A percentile compares a stretch with the other conserved stretches of the same genome.
phyloP scores from a whole-genome alignment of 92 coral and sea anemone genomes.

The Galaxea fascicularis region DNA sequence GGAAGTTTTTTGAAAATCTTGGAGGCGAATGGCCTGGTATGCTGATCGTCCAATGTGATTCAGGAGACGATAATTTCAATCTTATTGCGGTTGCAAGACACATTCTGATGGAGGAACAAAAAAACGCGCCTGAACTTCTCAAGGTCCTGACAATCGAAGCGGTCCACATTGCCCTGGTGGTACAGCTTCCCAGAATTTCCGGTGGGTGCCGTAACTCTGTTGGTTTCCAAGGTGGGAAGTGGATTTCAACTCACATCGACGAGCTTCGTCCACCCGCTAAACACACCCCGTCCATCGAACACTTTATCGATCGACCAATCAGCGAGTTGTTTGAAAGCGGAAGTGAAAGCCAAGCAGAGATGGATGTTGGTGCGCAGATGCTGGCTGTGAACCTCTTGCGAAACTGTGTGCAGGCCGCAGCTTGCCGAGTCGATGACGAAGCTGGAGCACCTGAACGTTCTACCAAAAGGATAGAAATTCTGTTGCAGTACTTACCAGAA shows the following conservation, averaged over 20 bases:
- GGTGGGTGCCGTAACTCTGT: constrained; percentile 83
- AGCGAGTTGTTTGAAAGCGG: constrained; percentile 69
- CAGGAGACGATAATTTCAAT: constrained; percentile 83
- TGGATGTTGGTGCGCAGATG: constrained; percentile 16
- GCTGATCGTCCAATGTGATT: constrained; percentile 85
- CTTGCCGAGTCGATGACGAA: constrained; percentile 78
- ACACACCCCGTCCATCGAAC: constrained; percentile 73
- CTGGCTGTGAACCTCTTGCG: constrained; percentile 48
- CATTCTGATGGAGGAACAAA: constrained; percentile 74
- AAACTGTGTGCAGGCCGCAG: constrained; percentile 79
- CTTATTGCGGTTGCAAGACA: constrained; percentile 86
- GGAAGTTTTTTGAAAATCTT: constrained; percentile 30
- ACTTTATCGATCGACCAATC: constrained; percentile 64
- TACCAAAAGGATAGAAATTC: constrained; percentile 78
- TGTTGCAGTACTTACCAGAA: constrained; percentile 74
- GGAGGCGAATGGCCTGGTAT: constrained; percentile 62
- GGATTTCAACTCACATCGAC: constrained; percentile 84
- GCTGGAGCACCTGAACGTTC: constrained; percentile 61
- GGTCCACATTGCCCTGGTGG: constrained; percentile 69
- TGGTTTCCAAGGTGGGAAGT: constrained; percentile 85
- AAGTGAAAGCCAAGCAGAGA: constrained; percentile 6
- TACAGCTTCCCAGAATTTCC: constrained; percentile 78
- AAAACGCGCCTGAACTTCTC: constrained; percentile 61
- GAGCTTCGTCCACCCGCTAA: constrained; percentile 74
- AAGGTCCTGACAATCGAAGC: constrained; percentile 29